A percentile compares a stretch with the other conserved stretches of the same genome.
Conservation (phyloP, 2,888 invertebrate genomes). For the Macrosiphum euphorbiae region DNA sequence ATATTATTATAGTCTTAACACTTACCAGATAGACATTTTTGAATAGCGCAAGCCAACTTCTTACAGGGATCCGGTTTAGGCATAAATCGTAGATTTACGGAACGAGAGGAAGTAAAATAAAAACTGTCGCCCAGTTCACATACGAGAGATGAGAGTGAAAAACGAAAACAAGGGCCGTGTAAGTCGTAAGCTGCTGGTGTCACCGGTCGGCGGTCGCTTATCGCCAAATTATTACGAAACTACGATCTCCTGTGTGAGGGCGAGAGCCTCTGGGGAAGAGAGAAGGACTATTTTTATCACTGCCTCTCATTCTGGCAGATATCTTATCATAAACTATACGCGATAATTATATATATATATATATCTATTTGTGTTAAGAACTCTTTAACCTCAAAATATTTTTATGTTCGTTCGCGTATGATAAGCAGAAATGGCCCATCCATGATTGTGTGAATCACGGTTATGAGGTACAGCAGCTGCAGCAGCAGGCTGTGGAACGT, state of each 20-base stretch:
- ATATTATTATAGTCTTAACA: background rate
- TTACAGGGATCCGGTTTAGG: conserved; percentile 80
- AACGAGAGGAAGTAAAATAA: background rate
- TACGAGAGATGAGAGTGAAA: background rate
- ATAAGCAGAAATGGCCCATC: no score
- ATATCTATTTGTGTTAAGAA: no score
- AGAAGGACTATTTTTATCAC: no score
- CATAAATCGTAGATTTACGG: conserved; percentile 30
- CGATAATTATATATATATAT: no score
- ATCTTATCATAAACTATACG: no score
- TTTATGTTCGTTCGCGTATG: no score
- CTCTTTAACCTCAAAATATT: no score
- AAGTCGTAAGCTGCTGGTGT: no score
- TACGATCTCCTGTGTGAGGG: background rate
- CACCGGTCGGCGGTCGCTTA: background rate
- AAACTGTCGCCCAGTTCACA: background rate
- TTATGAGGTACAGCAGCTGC: background rate
- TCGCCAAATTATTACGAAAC: background rate
- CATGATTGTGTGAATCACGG: background rate
- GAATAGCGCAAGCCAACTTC: conserved; percentile 82
- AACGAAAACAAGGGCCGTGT: background rate
- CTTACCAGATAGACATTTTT: conserved; percentile 83
- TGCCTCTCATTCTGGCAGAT: no score
- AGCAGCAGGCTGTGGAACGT: no score
- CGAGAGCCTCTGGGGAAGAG: no score